Base-by-base conservation (phyloP, 2,113 vertebrate genomes). In the Hymenochirus boettgeri region DNA sequence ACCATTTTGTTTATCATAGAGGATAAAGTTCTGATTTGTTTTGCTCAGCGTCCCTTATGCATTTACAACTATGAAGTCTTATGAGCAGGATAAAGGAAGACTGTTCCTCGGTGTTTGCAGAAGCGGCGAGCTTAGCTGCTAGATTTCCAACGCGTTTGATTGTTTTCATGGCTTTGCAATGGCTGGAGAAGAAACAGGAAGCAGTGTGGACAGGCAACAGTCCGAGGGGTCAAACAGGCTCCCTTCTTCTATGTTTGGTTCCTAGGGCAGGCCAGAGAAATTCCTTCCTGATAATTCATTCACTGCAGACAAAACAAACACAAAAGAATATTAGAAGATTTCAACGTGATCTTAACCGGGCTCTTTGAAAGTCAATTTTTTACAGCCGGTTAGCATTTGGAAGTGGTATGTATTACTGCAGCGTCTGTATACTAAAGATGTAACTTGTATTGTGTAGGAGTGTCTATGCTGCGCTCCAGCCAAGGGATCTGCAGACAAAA, bases 231-330 rank as follows among this genome's bases (percentile, higher is more conserved):
- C 80, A 72, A 55, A 66, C 37, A 23, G 59, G 80, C 76, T 75
- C 74, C 72, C 71, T 80, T 77, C 80, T 80, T 92, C 79, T 96
- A 97, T 78, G 93, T 92, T 80, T 95, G 95, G 65, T 79, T 93
- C 85, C 86, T 86, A 77, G 89, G 93, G 92, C 69, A 95, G 89
- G 75, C 88, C 91, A 42, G 96, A 96, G 86, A 99, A 93, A 79
- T 99, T 95, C 85, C 97, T 98, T 82, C 94, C 90, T 83, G 98
- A 98, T 85, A 99, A 98, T 87, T 99, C 96, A 13, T 99, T 99
- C 79, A 99, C 96, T 99, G 82, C 24, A 74, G 79, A 84, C 75
- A 76, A 71, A 80, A 58, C 66, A n/a, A 48, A 17, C 21, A 26
- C 22, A 58, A 11, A 42, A 37, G 54, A 61, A 47, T 0, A 10